Conservation (phyloP, 92 coral and sea anemone genomes). For the Palythoa grandiflora region DNA sequence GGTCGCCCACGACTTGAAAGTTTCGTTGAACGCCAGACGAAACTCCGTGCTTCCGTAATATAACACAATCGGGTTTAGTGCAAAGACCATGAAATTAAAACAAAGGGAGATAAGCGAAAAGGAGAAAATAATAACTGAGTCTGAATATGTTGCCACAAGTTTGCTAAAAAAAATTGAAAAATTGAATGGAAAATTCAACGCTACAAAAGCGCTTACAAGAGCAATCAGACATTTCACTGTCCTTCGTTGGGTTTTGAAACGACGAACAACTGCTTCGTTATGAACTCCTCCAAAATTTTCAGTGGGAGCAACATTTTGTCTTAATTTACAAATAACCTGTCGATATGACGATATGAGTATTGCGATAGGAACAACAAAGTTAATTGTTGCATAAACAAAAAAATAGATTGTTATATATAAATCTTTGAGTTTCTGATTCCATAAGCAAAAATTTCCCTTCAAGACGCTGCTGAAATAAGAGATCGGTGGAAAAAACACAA, state of each 20-base stretch:
- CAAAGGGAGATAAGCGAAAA: too few species aligned
- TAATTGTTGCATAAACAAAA: neutral
- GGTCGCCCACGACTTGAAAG: neutral
- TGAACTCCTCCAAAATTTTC: neutral
- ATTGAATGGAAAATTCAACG: neutral
- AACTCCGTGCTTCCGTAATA: constrained; percentile 3
- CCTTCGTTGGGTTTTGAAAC: neutral
- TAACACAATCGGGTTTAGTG: neutral
- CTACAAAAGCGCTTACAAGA: constrained; percentile 5
- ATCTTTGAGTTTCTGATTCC: too few species aligned
- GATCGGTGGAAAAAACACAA: neutral
- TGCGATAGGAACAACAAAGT: neutral
- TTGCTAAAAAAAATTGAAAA: neutral
- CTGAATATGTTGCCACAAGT: neutral
- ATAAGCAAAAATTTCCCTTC: neutral
- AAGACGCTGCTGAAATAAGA: neutral
- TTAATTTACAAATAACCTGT: neutral
- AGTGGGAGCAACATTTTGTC: neutral
- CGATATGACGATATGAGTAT: neutral
- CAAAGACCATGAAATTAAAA: neutral
- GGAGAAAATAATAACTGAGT: neutral
- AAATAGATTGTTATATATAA: neutral
- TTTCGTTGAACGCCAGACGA: neutral
- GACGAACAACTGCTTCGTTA: neutral
- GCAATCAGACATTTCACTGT: neutral